phyloP scores from a whole-genome alignment of 2,888 invertebrate species.

The Andrena camellia region DNA sequence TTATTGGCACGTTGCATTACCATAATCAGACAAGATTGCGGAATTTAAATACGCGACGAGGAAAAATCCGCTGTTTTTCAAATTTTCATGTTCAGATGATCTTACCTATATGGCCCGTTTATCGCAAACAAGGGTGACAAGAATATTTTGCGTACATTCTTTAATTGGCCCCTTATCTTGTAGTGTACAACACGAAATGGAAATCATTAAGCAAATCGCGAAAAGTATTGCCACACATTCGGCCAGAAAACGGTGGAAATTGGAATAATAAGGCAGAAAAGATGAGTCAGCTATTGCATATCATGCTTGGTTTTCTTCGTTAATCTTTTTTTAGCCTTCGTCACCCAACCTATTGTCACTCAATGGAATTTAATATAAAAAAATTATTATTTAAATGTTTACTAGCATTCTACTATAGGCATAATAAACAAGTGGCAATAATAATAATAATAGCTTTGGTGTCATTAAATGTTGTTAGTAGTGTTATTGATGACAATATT shows the following conservation, averaged over 20 bases:
- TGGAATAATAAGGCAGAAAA: background rate
- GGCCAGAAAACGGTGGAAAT: background rate
- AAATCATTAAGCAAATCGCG: background rate
- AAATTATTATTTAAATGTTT: no score
- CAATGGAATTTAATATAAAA: background rate
- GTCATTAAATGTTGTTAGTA: no score
- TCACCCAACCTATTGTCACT: background rate
- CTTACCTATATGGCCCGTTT: background rate
- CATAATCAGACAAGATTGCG: background rate
- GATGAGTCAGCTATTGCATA: slow-evolving; percentile 28
- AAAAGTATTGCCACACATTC: no score
- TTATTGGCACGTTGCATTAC: background rate
- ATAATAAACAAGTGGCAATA: no score
- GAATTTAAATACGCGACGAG: background rate
- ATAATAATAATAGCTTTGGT: no score
- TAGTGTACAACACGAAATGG: background rate
- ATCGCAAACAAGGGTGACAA: background rate
- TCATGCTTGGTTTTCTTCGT: background rate
- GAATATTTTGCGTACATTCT: background rate
- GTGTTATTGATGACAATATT: no score
- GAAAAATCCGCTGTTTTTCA: background rate
- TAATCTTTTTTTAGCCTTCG: background rate
- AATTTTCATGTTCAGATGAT: background rate
- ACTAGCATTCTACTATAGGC: no score
- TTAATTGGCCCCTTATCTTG: no score